Conservation (phyloP, 2,888 invertebrate genomes). For the Eupithecia insigniata region DNA sequence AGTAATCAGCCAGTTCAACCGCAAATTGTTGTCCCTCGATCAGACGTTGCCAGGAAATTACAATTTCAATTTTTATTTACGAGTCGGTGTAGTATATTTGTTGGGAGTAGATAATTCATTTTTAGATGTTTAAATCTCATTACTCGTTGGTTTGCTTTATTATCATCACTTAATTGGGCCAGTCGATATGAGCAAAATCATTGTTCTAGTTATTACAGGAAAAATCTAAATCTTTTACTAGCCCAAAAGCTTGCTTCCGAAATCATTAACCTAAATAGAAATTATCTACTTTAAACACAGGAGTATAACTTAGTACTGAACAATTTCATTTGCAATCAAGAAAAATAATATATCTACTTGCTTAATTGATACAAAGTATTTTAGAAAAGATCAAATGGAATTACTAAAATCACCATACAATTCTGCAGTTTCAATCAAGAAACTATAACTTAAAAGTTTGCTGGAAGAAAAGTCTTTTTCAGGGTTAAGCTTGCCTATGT, state of each 20-base stretch:
- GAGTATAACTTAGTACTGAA: not conserved
- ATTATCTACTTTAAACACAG: too few relatives aligned
- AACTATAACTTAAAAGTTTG: too few relatives aligned
- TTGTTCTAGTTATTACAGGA: too few relatives aligned
- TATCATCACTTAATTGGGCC: not conserved
- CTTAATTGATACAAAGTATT: too few relatives aligned
- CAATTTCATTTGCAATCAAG: not conserved
- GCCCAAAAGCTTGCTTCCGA: not conserved
- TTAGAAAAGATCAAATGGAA: not conserved
- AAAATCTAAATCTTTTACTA: too few relatives aligned
- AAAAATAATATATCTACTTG: too few relatives aligned
- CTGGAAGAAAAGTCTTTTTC: too few relatives aligned
- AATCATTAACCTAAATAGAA: too few relatives aligned
- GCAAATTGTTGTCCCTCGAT: slow-evolving; percentile 84
- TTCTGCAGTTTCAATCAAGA: not conserved
- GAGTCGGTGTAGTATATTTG: slow-evolving; percentile 62
- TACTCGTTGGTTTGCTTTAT: not conserved
- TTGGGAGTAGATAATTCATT: not conserved
- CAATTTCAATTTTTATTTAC: slow-evolving; percentile 81
- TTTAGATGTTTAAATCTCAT: not conserved
- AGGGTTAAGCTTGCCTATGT: too few relatives aligned
- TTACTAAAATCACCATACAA: not conserved
- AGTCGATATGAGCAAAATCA: too few relatives aligned
- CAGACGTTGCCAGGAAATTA: slow-evolving; percentile 82
- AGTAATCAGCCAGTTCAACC: slow-evolving; percentile 82